A percentile compares a stretch with the other conserved stretches of the same genome.
Conservation (phyloP, 1,140 invertebrate genomes). For the Drosophila truncata region DNA sequence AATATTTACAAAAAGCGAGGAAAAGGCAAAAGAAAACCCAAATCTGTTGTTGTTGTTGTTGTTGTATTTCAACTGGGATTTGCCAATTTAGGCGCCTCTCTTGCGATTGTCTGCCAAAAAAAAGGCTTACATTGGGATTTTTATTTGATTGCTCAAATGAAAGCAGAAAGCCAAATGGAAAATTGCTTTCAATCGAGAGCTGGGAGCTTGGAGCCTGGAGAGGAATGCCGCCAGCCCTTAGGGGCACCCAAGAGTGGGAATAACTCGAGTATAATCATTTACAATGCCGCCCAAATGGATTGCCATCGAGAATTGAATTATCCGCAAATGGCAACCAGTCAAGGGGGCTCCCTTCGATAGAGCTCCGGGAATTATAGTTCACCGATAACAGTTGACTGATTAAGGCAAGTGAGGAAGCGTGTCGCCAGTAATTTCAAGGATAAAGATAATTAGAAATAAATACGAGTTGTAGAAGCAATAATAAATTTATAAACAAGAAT, state of each 20-base stretch:
- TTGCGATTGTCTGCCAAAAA: slow-evolving; percentile 75
- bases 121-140: slow-evolving; percentile 79
- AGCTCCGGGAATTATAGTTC: slow-evolving; percentile 29
- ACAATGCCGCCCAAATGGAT: slow-evolving; percentile 76
- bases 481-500: no score
- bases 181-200: slow-evolving; percentile 25
- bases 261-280: slow-evolving; percentile 71
- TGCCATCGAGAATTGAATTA: slow-evolving; percentile 68
- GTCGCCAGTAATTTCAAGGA: neutral
- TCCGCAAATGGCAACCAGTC: slow-evolving; percentile 58
- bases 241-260: slow-evolving; percentile 28
- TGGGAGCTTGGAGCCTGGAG: neutral
- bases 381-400: slow-evolving; percentile 34
- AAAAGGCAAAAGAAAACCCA: neutral
- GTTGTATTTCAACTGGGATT: slow-evolving; percentile 47
- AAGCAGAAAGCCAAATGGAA: slow-evolving; percentile 62
- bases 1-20: slow-evolving; percentile 31
- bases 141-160: slow-evolving; percentile 78
- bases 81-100: slow-evolving; percentile 70
- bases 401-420: slow-evolving; percentile 22
- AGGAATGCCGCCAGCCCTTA: slow-evolving; percentile 8
- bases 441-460: neutral
- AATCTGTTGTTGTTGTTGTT: slow-evolving; percentile 54
- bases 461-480: neutral
- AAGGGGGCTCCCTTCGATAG: slow-evolving; percentile 15